Conservation (phyloP, 1,140 invertebrate genomes). For the Chironomus tepperi region DNA sequence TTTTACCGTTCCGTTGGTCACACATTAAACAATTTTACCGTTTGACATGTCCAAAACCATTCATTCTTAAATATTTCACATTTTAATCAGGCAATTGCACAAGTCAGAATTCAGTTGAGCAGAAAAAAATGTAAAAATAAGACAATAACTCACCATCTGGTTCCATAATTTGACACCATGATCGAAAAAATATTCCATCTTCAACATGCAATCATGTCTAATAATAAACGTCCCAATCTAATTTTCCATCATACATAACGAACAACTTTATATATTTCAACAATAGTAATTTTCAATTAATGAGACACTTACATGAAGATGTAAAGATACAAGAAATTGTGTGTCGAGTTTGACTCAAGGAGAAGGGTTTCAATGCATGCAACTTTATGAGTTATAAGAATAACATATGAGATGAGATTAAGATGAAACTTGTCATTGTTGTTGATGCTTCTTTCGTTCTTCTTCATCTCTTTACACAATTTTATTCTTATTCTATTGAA, state of each 20-base stretch:
- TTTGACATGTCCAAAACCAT: neutral
- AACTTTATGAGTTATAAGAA: too few relatives aligned
- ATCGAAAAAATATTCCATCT: too few relatives aligned
- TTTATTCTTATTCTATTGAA: too few relatives aligned
- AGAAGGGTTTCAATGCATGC: too few relatives aligned
- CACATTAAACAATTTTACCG: neutral
- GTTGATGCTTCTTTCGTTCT: too few relatives aligned
- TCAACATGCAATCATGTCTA: too few relatives aligned
- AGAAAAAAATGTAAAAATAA: neutral
- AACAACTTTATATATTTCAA: neutral
- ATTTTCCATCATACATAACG: neutral
- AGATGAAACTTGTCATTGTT: too few relatives aligned
- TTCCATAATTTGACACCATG: neutral
- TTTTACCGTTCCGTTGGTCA: neutral
- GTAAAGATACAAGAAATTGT: neutral
- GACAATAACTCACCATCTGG: neutral
- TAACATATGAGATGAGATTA: too few relatives aligned
- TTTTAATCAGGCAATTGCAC: too few relatives aligned
- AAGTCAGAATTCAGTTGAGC: slow-evolving; percentile 1
- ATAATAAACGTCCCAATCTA: neutral
- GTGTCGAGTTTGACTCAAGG: too few relatives aligned
- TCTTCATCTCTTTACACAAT: too few relatives aligned
- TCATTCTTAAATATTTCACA: too few relatives aligned
- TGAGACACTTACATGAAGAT: neutral
- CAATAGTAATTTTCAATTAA: neutral